Base-by-base conservation (phyloP, 1,140 invertebrate genomes). In the Papilio dardanus region DNA sequence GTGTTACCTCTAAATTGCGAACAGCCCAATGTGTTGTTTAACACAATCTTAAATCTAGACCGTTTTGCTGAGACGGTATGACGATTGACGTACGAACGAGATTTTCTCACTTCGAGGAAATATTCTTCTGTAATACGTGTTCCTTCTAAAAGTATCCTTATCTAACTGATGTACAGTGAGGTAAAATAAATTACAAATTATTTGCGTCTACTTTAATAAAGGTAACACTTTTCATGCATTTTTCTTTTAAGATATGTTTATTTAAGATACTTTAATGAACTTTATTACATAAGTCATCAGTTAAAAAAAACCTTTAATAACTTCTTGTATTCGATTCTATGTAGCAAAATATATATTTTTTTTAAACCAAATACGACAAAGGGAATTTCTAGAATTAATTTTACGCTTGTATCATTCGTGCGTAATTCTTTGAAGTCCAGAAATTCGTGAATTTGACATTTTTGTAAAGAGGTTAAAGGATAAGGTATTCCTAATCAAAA, bases 11-110 rank as follows among this genome's bases (percentile, higher is more conserved):
- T 69, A 69, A 69, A 69, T 40, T 42, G 67, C 35, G n/a, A 24
- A 35, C 7, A 21, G 67, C 37, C 19, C 33, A 14, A 69, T 62
- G 24, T 30, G 54, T 24, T 37, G 33, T 69, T 40, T 69, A 21
- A 42, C 65, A 67, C 66, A 42, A 69, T 69, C 35, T 69, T 42
- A 69, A 69, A 69, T 40, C 33, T 69, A 42, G 35, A 21, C 31
- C 37, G 67, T 42, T 69, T 62, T 28, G 54, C 19, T 42, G 21
- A 69, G 19, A 69, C 24, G 21, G 35, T 33, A 37, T 10, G 19
- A 28, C 6, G 10, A 62, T 62, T 69, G 35, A 69, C 10, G 21
- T 42, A 69, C 67, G 21, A 69, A 69, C 67, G 21, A 69, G 67
- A 69, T 69, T 69, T 7, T 69, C 21, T 40, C 50, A 21, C 50